A percentile compares a stretch with the other conserved stretches of the same genome.
Conservation (phyloP, 1,140 invertebrate genomes). For the Drosophila neocordata region DNA sequence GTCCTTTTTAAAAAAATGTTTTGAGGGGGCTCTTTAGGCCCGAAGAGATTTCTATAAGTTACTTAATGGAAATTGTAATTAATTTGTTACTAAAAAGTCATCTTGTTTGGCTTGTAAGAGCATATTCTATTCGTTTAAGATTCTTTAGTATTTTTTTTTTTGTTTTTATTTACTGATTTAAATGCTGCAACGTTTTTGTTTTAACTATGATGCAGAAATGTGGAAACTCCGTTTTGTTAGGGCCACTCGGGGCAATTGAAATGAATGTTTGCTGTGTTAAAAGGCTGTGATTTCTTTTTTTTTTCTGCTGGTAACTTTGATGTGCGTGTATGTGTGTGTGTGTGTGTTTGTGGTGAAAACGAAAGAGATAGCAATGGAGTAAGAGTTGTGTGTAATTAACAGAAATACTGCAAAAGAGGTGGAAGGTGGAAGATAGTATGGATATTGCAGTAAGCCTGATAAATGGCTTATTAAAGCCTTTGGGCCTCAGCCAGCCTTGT, state of each 20-base stretch:
- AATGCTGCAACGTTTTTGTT: constrained; percentile 49
- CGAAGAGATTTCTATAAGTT: no score
- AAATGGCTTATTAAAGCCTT: constrained; percentile 72
- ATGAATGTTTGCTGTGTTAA: constrained; percentile 76
- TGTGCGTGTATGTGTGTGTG: constrained; percentile 7
- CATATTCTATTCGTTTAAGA: not conserved
- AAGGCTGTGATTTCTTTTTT: constrained; percentile 57
- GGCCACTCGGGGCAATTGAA: constrained; percentile 68
- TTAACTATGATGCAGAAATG: constrained; percentile 26
- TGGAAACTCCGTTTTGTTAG: constrained; percentile 14
- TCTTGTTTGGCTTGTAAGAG: not conserved
- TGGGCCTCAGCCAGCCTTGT: constrained; percentile 21
- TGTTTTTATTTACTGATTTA: constrained; percentile 25
- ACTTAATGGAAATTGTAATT: no score
- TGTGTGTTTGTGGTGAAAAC: not conserved
- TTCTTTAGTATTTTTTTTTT: not conserved
- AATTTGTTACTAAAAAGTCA: no score
- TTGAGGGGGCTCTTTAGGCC: no score
- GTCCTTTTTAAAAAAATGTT: no score
- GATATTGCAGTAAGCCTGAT: constrained; percentile 52
- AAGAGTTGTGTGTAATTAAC: constrained; percentile 48
- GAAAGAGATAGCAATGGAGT: not conserved
- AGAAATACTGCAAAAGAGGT: constrained; percentile 9
- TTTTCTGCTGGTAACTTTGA: not conserved
- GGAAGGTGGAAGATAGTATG: not conserved